These are phyloP conservation scores for Eucera pruinosa DNA, from an alignment of 2,888 invertebrate species.

Conservation along the genomic window DNA sequence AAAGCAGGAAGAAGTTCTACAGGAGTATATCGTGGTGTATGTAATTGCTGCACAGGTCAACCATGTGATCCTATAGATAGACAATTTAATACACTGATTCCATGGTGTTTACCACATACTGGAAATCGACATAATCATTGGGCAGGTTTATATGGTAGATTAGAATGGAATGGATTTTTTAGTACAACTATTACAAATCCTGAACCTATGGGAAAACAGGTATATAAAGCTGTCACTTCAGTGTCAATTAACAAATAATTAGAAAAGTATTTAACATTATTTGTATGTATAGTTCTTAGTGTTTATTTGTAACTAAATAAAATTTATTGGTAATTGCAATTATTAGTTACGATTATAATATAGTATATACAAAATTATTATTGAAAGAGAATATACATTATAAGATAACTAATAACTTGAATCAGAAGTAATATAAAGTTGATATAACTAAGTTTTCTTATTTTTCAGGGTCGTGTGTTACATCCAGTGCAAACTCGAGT, in stretches of 20 bases:
- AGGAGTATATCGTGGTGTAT: conserved; percentile 89
- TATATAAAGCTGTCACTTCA: conserved; percentile 68
- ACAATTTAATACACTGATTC: conserved; percentile 93
- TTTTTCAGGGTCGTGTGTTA: conserved; percentile 89
- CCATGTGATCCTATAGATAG: conserved; percentile 89
- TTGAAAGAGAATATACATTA: background rate
- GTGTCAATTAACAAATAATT: background rate
- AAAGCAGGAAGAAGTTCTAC: conserved; percentile 85
- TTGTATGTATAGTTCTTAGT: background rate
- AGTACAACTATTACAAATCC: conserved; percentile 94
- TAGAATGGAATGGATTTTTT: conserved; percentile 94
- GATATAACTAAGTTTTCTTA: background rate
- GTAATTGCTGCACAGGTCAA: conserved; percentile 89
- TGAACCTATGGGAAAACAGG: conserved; percentile 96
- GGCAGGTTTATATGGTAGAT: conserved; percentile 93
- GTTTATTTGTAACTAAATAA: background rate
- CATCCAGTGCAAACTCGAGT: conserved; percentile 92
- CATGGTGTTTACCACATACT: conserved; percentile 95
- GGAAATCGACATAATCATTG: conserved; percentile 94
- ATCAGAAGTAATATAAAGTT: background rate
- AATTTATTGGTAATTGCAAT: background rate
- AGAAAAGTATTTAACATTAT: too few relatives aligned
- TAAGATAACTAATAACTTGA: background rate
- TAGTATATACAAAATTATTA: background rate
- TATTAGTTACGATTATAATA: too few relatives aligned